A percentile compares a stretch with the other conserved stretches of the same genome.
phyloP scores from a whole-genome alignment of 2,113 vertebrate genomes.

The Nyctereutes procyonoides region DNA sequence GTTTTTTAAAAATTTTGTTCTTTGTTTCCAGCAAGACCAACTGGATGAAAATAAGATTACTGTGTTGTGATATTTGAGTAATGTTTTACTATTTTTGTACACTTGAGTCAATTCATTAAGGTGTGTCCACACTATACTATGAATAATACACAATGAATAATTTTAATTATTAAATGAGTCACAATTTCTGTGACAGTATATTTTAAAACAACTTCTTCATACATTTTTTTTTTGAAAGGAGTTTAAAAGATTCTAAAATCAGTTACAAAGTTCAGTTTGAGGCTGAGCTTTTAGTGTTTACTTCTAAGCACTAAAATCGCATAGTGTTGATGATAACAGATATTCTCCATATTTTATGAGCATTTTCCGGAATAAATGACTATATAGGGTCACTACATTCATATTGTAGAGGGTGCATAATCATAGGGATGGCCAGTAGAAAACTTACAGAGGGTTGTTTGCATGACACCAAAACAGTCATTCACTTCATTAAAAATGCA shows the following conservation, averaged over 20 bases:
- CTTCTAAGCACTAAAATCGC: background rate
- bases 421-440: background rate
- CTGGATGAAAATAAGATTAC: background rate
- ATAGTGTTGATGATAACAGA: background rate
- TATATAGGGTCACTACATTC: background rate
- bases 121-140: conserved; percentile 3
- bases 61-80: conserved; percentile 21
- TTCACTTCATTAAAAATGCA: background rate
- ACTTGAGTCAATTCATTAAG: background rate
- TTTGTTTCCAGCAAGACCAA: background rate
- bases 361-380: conserved; percentile 28
- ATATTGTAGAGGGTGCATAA: background rate
- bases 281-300: background rate
- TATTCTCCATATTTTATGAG: background rate
- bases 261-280: background rate
- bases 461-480: background rate
- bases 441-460: background rate
- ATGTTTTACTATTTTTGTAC: conserved; percentile 42
- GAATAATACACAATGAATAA: conserved; percentile 20
- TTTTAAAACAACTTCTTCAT: conserved; percentile 49
- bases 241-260: conserved; percentile 36
- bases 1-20: background rate
- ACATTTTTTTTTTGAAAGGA: conserved; percentile 34
- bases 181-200: conserved; percentile 34
- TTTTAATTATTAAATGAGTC: conserved; percentile 61